These are phyloP conservation scores for Leistus spinibarbis DNA, from an alignment of 2,888 invertebrate genomes.

Conservation along the genomic window DNA sequence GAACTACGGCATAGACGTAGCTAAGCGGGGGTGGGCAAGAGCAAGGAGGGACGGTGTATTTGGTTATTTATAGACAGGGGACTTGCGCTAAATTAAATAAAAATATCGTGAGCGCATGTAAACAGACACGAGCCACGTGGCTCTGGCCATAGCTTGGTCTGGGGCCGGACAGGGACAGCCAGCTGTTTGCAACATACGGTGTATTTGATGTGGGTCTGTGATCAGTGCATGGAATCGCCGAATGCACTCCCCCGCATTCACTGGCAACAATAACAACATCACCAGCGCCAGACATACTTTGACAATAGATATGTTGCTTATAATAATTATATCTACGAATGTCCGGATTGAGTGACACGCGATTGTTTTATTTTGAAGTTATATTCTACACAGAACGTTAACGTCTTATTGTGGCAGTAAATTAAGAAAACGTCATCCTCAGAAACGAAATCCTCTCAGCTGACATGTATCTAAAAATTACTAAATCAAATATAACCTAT, in stretches of 20 bases:
- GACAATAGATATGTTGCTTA: neutral
- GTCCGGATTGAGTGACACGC: no score
- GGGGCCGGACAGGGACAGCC: neutral
- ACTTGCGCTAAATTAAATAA: neutral
- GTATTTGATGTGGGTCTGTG: neutral
- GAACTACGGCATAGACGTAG: neutral
- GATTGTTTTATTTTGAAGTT: no score
- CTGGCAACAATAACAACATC: neutral
- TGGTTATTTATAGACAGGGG: neutral
- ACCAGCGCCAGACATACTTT: neutral
- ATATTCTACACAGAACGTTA: no score
- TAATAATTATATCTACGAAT: no score
- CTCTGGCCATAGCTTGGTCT: no score
- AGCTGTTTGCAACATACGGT: neutral
- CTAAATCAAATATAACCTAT: no score
- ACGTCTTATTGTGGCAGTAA: no score
- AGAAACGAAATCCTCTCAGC: no score
- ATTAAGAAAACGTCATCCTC: no score
- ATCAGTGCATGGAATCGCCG: neutral
- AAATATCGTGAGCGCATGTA: neutral
- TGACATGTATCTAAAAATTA: no score
- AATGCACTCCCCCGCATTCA: neutral
- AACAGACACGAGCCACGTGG: neutral
- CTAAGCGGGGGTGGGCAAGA: neutral
- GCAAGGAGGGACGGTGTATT: neutral